Base-by-base conservation (phyloP, 2,113 vertebrate genomes). In the Tenrec ecaudatus region DNA sequence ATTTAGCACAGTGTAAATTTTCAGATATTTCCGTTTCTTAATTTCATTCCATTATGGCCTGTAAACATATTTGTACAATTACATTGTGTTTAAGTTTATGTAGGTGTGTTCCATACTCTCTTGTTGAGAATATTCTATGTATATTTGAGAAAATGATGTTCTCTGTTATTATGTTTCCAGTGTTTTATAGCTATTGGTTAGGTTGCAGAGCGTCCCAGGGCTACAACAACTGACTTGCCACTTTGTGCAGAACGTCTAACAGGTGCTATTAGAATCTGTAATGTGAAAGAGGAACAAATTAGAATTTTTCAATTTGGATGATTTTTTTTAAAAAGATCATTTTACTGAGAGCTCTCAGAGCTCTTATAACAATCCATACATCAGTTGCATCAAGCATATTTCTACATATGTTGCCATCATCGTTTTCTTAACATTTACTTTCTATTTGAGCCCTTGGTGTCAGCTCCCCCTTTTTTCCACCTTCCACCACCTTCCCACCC, bases 11-110 rank as follows among this genome's bases (percentile, higher is more conserved):
- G 3, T 64, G 60, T 85, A 89, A 78, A n/a, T 86, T 86, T 77
- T 2, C 11, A 85, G 6, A 36, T 84, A 58, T 88, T 53, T 31
- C 5, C 58, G 9, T 58, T 71, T 80, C 43, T 73, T 79, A 27
- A 47, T 66, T 91, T 91, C 2, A 78, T 68, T 91, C 43, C 66
- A 47, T 33, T 79, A 15, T 86, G 27, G 25, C 53, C 11, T 68
- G 40, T 77, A 3, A 92, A 25, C 16, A 57, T 64, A 38, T 1
- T 3, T 79, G 3, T 40, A 57, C 75, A 53, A 79, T 68, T 95
- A 82, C 47, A 88, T 22, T 62, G 14, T 6, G 88, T 91, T 86
- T n/a, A 64, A 69, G 71, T 60, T 91, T 79, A 60, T 12, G 58
- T 29, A 86, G 53, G 22, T 17, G 53, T 84, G 36, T 77, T 73